Evolutionary conservation across 1,140 invertebrate species (phyloP), one percentile per base, ranked within the genome.

Genomic region (Chironomus striatipennis): DNA sequence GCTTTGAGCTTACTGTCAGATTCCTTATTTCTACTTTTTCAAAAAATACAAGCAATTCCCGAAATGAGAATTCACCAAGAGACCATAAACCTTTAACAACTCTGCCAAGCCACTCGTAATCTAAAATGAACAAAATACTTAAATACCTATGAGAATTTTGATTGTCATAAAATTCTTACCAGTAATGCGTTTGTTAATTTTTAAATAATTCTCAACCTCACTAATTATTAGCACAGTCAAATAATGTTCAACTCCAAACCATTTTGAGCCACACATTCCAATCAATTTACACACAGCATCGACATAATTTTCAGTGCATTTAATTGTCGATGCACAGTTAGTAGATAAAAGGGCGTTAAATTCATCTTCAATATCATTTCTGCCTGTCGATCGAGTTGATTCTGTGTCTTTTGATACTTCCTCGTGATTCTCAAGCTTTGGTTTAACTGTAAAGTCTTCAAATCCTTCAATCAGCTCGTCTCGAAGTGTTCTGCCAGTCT

Each of bases 21-120:
- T 76, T 74, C 17, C 77, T 75, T 0, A 74, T 75, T 20, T 78
- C 77, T 8, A 82, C 73, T 73, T 80, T 80, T 57, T 81, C 79
- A 10, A 76, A 74, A 70, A 78, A 82, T 0, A 80, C 80, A 67
- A 81, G 81, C 47, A 82, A 79, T 75, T 82, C 81, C 0, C 81
- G 79, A 34, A 82, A 81, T 7, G 81, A 80, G 74, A 78, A 81
- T 74, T 82, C 81, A 0, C 81, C 81, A 10, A 82, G n/a, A 2
- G 79, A 77, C 64, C 80, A 76, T 0, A 82, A 75, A 7, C 79
- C 81, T 9, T 80, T 76, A 7, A 81, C 21, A 7, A 79, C 77
- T 15, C 81, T 76, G 47, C 79, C 80, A 10, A 82, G 77, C 70
- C 80, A 82, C 42, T 77, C 77, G 12, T 77, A 81, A 75, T 82